phyloP scores from a whole-genome alignment of 1,140 invertebrate genomes.

The Asbolus verrucosus region DNA sequence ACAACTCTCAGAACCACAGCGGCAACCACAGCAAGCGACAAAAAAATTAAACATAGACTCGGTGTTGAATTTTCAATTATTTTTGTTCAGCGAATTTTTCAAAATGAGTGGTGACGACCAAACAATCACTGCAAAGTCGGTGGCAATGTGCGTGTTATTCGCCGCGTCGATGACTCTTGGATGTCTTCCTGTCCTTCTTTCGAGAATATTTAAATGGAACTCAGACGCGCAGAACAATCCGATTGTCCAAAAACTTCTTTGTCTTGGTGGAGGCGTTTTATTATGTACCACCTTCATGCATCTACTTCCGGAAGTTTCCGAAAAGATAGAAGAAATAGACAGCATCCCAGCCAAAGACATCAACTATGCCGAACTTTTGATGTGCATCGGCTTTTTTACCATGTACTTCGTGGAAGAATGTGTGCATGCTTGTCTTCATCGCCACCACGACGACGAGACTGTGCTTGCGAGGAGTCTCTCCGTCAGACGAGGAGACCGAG shows the following conservation, averaged over 20 bases:
- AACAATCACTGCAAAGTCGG: slow-evolving; percentile 71
- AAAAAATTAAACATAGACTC: too few relatives aligned
- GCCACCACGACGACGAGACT: slow-evolving; percentile 10
- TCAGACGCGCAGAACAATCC: slow-evolving; percentile 64
- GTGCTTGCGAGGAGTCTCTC: slow-evolving; percentile 4
- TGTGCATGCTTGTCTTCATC: slow-evolving; percentile 78
- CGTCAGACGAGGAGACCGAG: neutral
- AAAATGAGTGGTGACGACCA: slow-evolving; percentile 5
- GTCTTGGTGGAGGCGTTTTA: slow-evolving; percentile 92
- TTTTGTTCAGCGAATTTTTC: slow-evolving; percentile 4
- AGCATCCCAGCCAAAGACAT: slow-evolving; percentile 70
- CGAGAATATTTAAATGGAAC: slow-evolving; percentile 72
- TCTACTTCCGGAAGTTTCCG: slow-evolving; percentile 88
- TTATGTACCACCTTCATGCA: slow-evolving; percentile 92
- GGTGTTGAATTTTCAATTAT: too few relatives aligned
- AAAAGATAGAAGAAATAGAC: slow-evolving; percentile 73
- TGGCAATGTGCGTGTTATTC: slow-evolving; percentile 79
- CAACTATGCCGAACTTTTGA: slow-evolving; percentile 77
- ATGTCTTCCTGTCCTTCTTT: slow-evolving; percentile 75
- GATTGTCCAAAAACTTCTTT: slow-evolving; percentile 74
- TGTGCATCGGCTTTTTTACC: slow-evolving; percentile 83
- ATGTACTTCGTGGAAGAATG: slow-evolving; percentile 89
- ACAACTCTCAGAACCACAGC: slow-evolving; percentile 9
- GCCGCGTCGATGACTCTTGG: slow-evolving; percentile 77
- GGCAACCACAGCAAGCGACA: neutral